These are phyloP conservation scores for Watsonalla cultraria DNA, from an alignment of 2,888 invertebrate genomes.

Conservation along the genomic window DNA sequence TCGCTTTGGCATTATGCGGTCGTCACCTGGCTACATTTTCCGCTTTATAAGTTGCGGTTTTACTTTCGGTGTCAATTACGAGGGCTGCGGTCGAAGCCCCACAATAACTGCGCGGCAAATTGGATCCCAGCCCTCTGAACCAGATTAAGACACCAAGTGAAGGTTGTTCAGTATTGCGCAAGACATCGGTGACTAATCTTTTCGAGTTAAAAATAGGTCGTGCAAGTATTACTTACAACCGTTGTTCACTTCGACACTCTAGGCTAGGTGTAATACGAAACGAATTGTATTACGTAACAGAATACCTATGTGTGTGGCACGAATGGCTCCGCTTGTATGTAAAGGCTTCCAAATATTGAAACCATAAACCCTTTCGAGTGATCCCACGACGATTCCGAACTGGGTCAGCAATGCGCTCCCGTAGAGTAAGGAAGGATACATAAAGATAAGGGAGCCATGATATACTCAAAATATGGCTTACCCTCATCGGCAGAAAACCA, in stretches of 20 bases:
- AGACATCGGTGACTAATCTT: slow-evolving; percentile 38
- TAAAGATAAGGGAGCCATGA: slow-evolving; percentile 20
- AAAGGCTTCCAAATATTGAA: slow-evolving; percentile 63
- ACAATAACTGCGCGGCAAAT: slow-evolving; percentile 59
- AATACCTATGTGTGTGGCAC: slow-evolving; percentile 18
- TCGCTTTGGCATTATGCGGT: slow-evolving; percentile 47
- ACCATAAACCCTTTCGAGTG: slow-evolving; percentile 64
- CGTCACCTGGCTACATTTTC: slow-evolving; percentile 43
- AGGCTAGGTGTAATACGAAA: slow-evolving; percentile 23
- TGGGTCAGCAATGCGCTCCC: slow-evolving; percentile 58
- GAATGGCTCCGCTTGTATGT: slow-evolving; percentile 31
- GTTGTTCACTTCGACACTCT: slow-evolving; percentile 26
- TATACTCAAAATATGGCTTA: background rate
- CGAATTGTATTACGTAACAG: slow-evolving; percentile 30
- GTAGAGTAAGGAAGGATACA: slow-evolving; percentile 51
- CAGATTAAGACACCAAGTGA: slow-evolving; percentile 63
- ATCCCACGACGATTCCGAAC: slow-evolving; percentile 55
- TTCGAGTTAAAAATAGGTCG: slow-evolving; percentile 47
- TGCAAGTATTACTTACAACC: slow-evolving; percentile 21
- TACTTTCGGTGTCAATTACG: slow-evolving; percentile 70
- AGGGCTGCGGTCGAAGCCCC: slow-evolving; percentile 67
- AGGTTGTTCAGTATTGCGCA: slow-evolving; percentile 55
- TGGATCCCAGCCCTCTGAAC: slow-evolving; percentile 66
- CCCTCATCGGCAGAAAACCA: background rate
- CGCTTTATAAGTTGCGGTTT: slow-evolving; percentile 58